Conservation (phyloP, 2,113 vertebrate species). For the Fregetta grallaria region DNA sequence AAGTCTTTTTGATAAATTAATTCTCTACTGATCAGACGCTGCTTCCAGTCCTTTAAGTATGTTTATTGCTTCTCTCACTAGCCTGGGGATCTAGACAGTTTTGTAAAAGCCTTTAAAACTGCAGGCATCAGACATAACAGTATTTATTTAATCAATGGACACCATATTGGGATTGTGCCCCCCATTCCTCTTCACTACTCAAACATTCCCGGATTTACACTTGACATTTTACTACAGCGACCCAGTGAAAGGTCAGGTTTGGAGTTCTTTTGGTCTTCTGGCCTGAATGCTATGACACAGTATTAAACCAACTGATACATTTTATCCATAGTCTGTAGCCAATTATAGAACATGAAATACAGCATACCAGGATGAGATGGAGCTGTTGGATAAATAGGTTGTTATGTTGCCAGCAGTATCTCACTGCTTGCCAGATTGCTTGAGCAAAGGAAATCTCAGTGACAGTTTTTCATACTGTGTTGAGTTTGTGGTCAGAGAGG, state of each 20-base stretch:
- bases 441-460: conserved; percentile 8
- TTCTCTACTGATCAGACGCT: not conserved
- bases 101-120: not conserved
- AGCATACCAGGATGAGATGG: not conserved
- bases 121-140: not conserved
- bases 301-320: not conserved
- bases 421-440: not conserved
- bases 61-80: not conserved
- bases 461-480: not conserved
- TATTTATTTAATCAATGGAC: not conserved
- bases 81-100: not conserved
- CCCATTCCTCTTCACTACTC: not conserved
- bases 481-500: not conserved
- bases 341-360: not conserved
- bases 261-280: not conserved
- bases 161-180: not conserved
- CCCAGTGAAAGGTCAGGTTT: not conserved
- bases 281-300: not conserved
- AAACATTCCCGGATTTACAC: not conserved
- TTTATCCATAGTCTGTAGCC: not conserved
- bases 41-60: not conserved
- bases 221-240: not conserved
- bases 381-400: not conserved
- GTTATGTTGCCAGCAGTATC: not conserved
- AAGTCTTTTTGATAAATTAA: not conserved